Percentiles rank a stretch among this genome's conserved stretches.
phyloP scores from a whole-genome alignment of 2,888 invertebrate genomes.

The Phyto melanocephala region DNA sequence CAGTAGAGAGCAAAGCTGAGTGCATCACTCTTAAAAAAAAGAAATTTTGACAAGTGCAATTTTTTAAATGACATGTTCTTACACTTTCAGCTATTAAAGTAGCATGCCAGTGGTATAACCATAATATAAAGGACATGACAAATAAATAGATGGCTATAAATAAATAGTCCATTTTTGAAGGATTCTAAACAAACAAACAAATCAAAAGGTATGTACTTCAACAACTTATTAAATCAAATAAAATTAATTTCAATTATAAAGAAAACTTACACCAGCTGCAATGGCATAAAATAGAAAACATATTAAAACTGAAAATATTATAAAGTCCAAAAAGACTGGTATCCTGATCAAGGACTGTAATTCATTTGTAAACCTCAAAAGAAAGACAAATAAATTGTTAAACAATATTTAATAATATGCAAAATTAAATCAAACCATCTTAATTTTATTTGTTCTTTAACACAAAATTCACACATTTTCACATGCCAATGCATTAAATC shows the following conservation, averaged over 20 bases:
- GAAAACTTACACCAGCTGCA: slow-evolving; percentile 68
- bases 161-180: slow-evolving; percentile 71
- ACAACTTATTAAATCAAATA: neutral
- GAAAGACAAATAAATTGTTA: neutral
- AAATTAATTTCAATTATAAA: neutral
- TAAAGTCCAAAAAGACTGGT: slow-evolving; percentile 73
- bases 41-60: neutral
- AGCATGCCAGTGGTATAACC: slow-evolving; percentile 76
- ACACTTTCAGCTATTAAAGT: slow-evolving; percentile 70
- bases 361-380: slow-evolving; percentile 65
- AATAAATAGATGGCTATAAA: slow-evolving; percentile 71
- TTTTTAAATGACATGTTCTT: slow-evolving; percentile 33
- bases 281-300: slow-evolving; percentile 73
- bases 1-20: slow-evolving; percentile 70
- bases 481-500: slow-evolving; percentile 66
- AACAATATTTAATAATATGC: neutral
- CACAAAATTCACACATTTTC: slow-evolving; percentile 68
- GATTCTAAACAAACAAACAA: slow-evolving; percentile 58
- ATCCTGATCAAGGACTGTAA: slow-evolving; percentile 69
- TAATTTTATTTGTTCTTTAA: slow-evolving; percentile 69
- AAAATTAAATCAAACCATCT: slow-evolving; percentile 64
- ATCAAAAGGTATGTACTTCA: neutral
- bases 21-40: slow-evolving; percentile 67
- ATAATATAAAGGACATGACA: slow-evolving; percentile 70
- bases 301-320: slow-evolving; percentile 73